These are phyloP conservation scores for Premnoplex brunnescens DNA, from an alignment of 2,797 vertebrate genomes.

Conservation along the genomic window DNA sequence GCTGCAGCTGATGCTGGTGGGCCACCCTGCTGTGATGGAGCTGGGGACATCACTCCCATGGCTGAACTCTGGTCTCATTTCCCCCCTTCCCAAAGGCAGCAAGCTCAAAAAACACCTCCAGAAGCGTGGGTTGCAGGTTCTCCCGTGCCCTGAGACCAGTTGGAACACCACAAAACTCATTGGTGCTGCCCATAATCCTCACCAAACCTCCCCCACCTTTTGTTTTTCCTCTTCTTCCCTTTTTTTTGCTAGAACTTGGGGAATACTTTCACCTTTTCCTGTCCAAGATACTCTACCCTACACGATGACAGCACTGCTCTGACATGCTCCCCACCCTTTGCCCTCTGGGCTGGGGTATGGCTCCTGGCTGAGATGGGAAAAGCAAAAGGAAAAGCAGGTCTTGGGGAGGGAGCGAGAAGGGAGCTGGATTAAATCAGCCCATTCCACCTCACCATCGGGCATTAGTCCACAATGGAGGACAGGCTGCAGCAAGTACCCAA, in stretches of 20 bases:
- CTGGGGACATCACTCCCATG: fast-evolving
- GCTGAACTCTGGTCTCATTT: background rate
- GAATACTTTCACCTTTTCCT: background rate
- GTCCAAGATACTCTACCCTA: background rate
- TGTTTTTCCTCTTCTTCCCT: fast-evolving
- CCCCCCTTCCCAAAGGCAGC: background rate
- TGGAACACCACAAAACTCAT: background rate
- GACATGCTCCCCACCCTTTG: fast-evolving
- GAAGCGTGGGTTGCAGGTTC: fast-evolving
- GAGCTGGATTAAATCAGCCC: background rate
- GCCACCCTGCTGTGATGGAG: background rate
- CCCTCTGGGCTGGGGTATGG: background rate
- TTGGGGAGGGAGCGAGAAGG: background rate
- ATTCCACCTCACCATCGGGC: background rate
- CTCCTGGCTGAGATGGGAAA: background rate
- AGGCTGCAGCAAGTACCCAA: background rate
- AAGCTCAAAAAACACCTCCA: background rate
- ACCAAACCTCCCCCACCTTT: fast-evolving
- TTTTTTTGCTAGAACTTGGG: background rate
- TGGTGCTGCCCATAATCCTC: background rate
- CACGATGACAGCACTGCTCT: fast-evolving
- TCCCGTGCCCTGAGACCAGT: fast-evolving
- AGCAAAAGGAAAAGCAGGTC: background rate
- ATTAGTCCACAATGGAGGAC: fast-evolving
- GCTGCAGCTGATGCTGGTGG: fast-evolving